phyloP scores from a whole-genome alignment of 2,888 invertebrate genomes.

The Archips crataeganus region DNA sequence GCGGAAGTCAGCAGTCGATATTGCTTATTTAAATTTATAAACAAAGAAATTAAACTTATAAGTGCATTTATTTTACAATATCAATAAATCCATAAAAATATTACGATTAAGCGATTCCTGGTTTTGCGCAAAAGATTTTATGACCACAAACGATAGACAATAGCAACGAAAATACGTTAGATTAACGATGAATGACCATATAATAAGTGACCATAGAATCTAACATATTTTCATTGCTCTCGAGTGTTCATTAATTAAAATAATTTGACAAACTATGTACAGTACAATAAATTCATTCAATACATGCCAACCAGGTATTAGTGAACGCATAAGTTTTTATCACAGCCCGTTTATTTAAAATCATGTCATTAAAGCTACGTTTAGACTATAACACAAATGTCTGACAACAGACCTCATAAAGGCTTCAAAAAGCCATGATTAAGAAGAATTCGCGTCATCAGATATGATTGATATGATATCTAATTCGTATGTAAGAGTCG shows the following conservation, averaged over 20 bases:
- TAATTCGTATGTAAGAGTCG: not conserved
- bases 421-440: not conserved
- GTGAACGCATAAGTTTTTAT: constrained; percentile 68
- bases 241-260: not conserved
- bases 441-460: not conserved
- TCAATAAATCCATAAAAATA: constrained; percentile 3
- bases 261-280: constrained; percentile 24
- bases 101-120: not conserved
- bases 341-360: constrained; percentile 77
- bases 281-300: constrained; percentile 29
- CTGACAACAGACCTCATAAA: not conserved
- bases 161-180: not conserved
- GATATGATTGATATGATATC: not conserved
- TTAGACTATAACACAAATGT: constrained; percentile 27
- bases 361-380: constrained; percentile 49
- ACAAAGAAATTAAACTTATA: not conserved
- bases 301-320: constrained; percentile 40
- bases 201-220: not conserved
- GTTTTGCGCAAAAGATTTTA: not conserved
- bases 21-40: not conserved
- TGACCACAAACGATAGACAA: not conserved
- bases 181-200: not conserved
- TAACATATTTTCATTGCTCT: not conserved
- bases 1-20: not conserved
- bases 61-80: not conserved